Evolutionary conservation across 2,113 vertebrate species (phyloP).

Genomic region (Amphilophus citrinellus): DNA sequence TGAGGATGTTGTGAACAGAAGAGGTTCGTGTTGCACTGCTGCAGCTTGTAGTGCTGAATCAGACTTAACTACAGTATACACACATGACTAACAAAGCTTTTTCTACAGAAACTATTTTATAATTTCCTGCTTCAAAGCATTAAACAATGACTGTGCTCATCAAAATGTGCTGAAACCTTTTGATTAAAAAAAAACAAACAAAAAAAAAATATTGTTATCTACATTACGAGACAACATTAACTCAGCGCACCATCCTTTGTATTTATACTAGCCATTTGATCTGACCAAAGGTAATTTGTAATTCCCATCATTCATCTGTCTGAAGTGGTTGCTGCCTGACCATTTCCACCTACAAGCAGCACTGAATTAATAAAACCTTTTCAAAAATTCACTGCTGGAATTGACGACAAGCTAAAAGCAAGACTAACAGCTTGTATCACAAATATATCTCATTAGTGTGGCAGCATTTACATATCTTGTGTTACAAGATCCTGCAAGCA

Average conservation of each 20-base stretch:
- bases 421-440: not conserved
- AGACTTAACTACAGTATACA: not conserved
- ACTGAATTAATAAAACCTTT: slow-evolving; percentile 21
- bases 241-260: slow-evolving; percentile 8
- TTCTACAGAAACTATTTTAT: slow-evolving; percentile 1
- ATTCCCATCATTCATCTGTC: slow-evolving; percentile 16
- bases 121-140: not conserved
- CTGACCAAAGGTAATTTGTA: slow-evolving; percentile 16
- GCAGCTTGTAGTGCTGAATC: not conserved
- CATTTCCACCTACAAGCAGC: slow-evolving; percentile 11
- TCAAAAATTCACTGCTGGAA: not conserved
- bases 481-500: slow-evolving; percentile 1
- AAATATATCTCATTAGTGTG: not conserved
- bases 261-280: not conserved
- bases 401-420: slow-evolving; percentile 1
- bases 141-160: not conserved
- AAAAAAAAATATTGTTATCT: not conserved
- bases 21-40: slow-evolving; percentile 3
- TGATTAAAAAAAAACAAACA: not conserved
- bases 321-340: slow-evolving; percentile 7
- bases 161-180: slow-evolving; percentile 1
- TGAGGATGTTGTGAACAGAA: not conserved
- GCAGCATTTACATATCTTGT: not conserved
- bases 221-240: slow-evolving; percentile 18
- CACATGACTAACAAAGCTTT: not conserved